Base-by-base conservation (phyloP, 2,797 vertebrate species). In the Strix occidentalis region DNA sequence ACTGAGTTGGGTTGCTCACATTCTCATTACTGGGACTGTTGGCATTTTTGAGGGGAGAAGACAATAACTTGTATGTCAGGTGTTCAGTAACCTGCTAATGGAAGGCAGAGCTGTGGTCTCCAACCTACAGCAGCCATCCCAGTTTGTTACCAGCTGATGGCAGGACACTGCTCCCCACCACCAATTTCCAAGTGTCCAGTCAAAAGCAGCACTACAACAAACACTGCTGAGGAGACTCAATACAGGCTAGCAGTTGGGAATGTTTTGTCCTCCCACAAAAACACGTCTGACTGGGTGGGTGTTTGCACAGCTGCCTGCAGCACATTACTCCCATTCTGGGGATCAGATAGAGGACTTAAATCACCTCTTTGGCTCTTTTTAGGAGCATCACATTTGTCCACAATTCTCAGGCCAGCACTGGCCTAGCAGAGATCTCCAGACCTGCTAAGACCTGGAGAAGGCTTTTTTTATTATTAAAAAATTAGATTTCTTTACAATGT, bases 401-500 rank as follows among this genome's bases (percentile, higher is more conserved):
- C 31, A 94, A 23, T 82, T 93, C 80, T 89, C 65, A 90, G 75
- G 57, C 51, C 68, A 76, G 43, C 64, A 39, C 24, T 65, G 54
- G 43, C 60, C 63, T 75, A 80, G 58, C n/a, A 93, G 57, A 90
- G 66, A 87, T 78, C 78, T 94, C 61, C 43, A 90, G 60, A 92
- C 82, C 61, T 79, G 33, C 46, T 84, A 93, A 93, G 76, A 94
- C 37, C 64, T 63, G 46, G 53, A 93, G 54, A 84, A 84, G n/a
- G 11, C 5, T 24, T 35, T 33, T 89, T 84, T 87, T 75, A 71
- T 87, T 89, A 86, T 75, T 74, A 63, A 89, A 89, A 94, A 89
- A 96, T 11, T 74, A 43, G 33, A 92, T 95, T 97, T 95, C 74
- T 93, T 89, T 92, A 90, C 78, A 95, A 96, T 85, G 81, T 90